Base-by-base conservation (phyloP, 1,140 invertebrate species). In the Dreissena rostriformis region DNA sequence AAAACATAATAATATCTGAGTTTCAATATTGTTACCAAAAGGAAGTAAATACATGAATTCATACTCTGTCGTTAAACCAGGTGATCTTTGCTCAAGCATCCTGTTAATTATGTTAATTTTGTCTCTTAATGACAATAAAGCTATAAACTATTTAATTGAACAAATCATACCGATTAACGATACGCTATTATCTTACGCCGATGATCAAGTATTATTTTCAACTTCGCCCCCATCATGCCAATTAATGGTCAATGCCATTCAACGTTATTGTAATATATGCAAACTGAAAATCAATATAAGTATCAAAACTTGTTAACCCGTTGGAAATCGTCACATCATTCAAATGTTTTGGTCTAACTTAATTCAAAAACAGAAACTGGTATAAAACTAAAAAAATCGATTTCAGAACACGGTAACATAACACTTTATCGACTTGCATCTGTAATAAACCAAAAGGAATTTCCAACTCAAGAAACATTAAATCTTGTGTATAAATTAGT, bases 401-500 rank as follows among this genome's bases (percentile, higher is more conserved):
- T 77, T 5, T 61, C 75, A 12, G 10, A 77, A 67, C 75, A 77
- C 28, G 17, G 61, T 22, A 14, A 24, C n/a, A 17, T 24, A 66
- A 55, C 57, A 10, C 24, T 77, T 8, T 51, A 77, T 67, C 6
- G 51, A 51, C 8, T 77, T 24, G 66, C 24, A 66, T 52, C 17
- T 28, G 75, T 67, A 0, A n/a, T n/a, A n/a, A n/a, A n/a, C n/a
- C n/a, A n/a, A n/a, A n/a, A n/a, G 66, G 73, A 63, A 28, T 61
- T 61, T n/a, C 19, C 24, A 12, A 28, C 22, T 51, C 1, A 15
- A 22, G 63, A 65, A 22, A 29, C 66, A 49, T 39, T 11, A 24
- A 77, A 49, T 15, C 26, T 77, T 15, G 66, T 77, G n/a, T 57
- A 77, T 77, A 67, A 22, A 11, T 14, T 77, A 22, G 75, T 77